A percentile compares a stretch with the other conserved stretches of the same genome.
These are phyloP conservation scores for Trichogramma evanescens DNA, from an alignment of 2,888 invertebrate genomes.

Conservation along the genomic window DNA sequence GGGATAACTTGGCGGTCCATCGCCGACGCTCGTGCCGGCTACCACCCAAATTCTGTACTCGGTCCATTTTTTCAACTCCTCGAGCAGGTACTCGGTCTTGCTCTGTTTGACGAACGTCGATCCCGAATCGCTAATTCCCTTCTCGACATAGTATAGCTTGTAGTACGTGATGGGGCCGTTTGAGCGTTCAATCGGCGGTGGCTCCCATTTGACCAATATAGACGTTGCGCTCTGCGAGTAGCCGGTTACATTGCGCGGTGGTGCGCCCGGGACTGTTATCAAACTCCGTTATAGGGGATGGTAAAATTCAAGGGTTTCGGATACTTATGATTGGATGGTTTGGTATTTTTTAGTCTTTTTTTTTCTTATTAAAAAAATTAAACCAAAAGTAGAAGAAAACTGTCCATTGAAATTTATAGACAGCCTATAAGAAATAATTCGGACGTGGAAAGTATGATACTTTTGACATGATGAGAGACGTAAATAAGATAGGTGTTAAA, in stretches of 20 bases:
- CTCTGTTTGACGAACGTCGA: conserved; percentile 74
- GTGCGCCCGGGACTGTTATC: conserved; percentile 84
- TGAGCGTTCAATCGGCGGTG: conserved; percentile 83
- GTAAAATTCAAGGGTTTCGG: neutral
- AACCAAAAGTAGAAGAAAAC: too few relatives aligned
- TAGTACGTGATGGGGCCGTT: conserved; percentile 92
- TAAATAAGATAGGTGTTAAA: conserved; percentile 2
- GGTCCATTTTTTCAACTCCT: conserved; percentile 90
- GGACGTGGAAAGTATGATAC: too few relatives aligned
- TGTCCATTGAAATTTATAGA: too few relatives aligned
- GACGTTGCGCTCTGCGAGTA: conserved; percentile 82
- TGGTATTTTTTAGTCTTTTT: too few relatives aligned
- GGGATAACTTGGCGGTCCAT: conserved; percentile 88
- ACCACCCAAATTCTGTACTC: conserved; percentile 95
- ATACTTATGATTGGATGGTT: too few relatives aligned
- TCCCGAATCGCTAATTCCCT: conserved; percentile 76
- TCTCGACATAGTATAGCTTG: conserved; percentile 85
- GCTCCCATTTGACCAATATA: conserved; percentile 85
- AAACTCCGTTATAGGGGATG: conserved; percentile 45
- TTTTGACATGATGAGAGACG: too few relatives aligned
- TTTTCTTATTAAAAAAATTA: too few relatives aligned
- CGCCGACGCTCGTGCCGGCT: conserved; percentile 93
- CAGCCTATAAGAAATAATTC: too few relatives aligned
- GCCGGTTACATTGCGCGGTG: conserved; percentile 89
- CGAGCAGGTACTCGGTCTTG: conserved; percentile 72